Percentiles rank a stretch among this genome's conserved stretches.
Conservation (phyloP, 2,888 invertebrate species). For the Neocrepidodera transversa region DNA sequence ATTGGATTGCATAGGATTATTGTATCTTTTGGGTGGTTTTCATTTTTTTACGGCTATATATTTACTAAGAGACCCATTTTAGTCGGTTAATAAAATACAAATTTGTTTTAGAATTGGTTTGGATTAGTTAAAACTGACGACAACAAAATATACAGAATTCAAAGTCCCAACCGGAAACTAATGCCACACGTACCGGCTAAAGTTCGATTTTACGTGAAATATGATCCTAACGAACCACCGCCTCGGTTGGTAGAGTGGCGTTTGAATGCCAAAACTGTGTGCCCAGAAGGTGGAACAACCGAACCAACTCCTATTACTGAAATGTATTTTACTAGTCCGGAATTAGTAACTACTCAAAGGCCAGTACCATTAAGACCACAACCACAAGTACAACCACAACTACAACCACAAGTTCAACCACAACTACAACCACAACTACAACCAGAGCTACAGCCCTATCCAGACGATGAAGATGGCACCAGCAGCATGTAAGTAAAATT, state of each 20-base stretch:
- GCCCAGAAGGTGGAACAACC: constrained; percentile 55
- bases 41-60: too few relatives aligned
- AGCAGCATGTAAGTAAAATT: too few relatives aligned
- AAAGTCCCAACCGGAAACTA: constrained; percentile 66
- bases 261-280: constrained; percentile 68
- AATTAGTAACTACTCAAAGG: constrained; percentile 31
- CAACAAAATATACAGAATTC: constrained; percentile 68
- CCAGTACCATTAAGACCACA: constrained; percentile 43
- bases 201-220: constrained; percentile 68
- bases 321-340: constrained; percentile 48
- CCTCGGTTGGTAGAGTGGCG: constrained; percentile 47
- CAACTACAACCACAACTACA: neutral
- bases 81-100: too few relatives aligned
- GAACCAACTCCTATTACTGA: constrained; percentile 56
- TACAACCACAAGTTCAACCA: neutral
- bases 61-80: too few relatives aligned
- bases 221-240: constrained; percentile 63
- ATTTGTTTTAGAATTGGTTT: constrained; percentile 63
- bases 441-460: too few relatives aligned
- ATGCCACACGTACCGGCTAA: constrained; percentile 64
- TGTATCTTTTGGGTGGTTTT: too few relatives aligned
- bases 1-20: too few relatives aligned
- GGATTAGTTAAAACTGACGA: constrained; percentile 68
- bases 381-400: too few relatives aligned
- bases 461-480: neutral